phyloP scores from a whole-genome alignment of 2,888 invertebrate genomes.

The Trichogramma evanescens region DNA sequence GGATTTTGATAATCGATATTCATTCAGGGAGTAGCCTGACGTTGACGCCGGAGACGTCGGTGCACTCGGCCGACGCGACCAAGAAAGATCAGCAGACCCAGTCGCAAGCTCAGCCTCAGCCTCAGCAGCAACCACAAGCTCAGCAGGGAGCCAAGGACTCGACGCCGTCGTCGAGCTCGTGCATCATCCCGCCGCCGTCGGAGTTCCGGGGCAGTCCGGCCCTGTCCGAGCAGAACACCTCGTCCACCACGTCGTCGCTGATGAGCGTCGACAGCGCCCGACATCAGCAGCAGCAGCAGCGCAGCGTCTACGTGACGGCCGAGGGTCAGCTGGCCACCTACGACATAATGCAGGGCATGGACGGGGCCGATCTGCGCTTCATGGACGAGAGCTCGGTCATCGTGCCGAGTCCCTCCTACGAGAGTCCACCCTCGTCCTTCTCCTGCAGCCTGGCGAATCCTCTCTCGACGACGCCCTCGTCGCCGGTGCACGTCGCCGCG shows the following conservation, averaged over 20 bases:
- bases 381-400: constrained; percentile 89
- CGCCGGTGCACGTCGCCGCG: constrained; percentile 54
- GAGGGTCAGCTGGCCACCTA: constrained; percentile 57
- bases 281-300: background rate
- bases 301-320: constrained; percentile 19
- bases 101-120: constrained; percentile 34
- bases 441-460: constrained; percentile 44
- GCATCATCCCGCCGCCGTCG: constrained; percentile 52
- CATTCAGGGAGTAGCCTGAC: constrained; percentile 39
- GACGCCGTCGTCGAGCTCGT: constrained; percentile 15
- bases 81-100: constrained; percentile 51
- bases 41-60: constrained; percentile 42
- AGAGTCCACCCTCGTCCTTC: constrained; percentile 65
- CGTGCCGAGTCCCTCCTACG: constrained; percentile 70
- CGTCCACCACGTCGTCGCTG: constrained; percentile 31
- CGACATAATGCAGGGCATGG: constrained; percentile 71
- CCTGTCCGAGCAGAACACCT: constrained; percentile 55
- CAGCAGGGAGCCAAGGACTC: constrained; percentile 33
- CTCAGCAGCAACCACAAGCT: constrained; percentile 44
- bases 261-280: background rate
- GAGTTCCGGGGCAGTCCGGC: constrained; percentile 57
- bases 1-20: background rate
- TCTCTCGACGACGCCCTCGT: constrained; percentile 54
- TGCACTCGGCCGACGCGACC: constrained; percentile 29
- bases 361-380: constrained; percentile 78